Percentiles rank a stretch among this genome's conserved stretches.
These are phyloP conservation scores for Drosophila paulistorum DNA, from an alignment of 1,140 invertebrate genomes.

Conservation along the genomic window DNA sequence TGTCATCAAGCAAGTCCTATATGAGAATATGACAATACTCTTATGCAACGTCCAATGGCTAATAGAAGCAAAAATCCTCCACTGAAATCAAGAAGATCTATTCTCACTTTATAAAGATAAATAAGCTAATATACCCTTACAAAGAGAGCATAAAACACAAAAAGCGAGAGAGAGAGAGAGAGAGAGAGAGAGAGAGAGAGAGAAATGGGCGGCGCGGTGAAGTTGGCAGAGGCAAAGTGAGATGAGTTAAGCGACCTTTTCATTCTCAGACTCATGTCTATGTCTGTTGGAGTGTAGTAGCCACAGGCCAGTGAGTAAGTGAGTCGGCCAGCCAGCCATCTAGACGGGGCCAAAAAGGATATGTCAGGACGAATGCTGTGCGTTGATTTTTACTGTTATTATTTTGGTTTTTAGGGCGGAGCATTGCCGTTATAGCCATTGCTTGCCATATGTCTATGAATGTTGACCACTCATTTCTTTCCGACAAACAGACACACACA, in stretches of 20 bases:
- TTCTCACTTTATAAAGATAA: not conserved
- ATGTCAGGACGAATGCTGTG: conserved; percentile 61
- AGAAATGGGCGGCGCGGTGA: not conserved
- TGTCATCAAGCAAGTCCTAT: too few species aligned
- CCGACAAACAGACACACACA: not conserved
- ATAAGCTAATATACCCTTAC: not conserved
- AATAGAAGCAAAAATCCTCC: not conserved
- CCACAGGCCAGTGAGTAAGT: conserved; percentile 58
- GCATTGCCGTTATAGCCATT: not conserved
- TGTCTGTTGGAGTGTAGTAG: conserved; percentile 56
- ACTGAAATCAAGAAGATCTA: not conserved
- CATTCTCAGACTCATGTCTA: conserved; percentile 6
- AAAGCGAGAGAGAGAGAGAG: not conserved
- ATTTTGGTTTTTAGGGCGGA: conserved; percentile 23
- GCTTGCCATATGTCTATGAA: conserved; percentile 57
- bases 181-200: not conserved
- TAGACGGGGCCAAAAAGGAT: conserved; percentile 6
- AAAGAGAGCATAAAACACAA: conserved; percentile 10
- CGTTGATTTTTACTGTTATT: conserved; percentile 79
- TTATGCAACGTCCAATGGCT: not conserved
- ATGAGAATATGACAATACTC: not conserved
- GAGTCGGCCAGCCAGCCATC: not conserved
- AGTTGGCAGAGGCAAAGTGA: conserved; percentile 23
- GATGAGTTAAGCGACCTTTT: conserved; percentile 43
- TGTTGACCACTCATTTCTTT: conserved; percentile 25